Evolutionary conservation across 2,888 invertebrate genomes (phyloP), one percentile per base, ranked within the genome.

Genomic region (Scaptomyza tumidula): DNA sequence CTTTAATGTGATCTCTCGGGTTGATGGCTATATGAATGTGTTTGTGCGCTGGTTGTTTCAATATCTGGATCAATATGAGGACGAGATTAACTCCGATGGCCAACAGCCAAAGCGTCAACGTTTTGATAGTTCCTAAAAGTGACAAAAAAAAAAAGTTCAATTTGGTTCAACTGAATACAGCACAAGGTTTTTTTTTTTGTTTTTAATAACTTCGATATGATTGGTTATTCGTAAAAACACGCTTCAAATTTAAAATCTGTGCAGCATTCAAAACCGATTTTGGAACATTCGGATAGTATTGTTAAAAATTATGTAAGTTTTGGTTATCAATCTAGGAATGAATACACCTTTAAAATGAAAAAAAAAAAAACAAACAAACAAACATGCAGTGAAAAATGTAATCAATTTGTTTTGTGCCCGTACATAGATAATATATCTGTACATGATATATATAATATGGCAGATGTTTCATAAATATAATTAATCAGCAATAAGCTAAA

Each of bases 31-130:
- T 37, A 87, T 92, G 75, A 69, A 75, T 6, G 53, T 80, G 13
- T 92, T 91, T 56, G 62, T 83, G 6, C 70, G 83, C 33, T 92
- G 92, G 92, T 59, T 92, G 0, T 58, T 71, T 6, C 37, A 71
- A 4, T 91, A 91, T 49, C 70, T 92, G 44, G 68, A 82, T 49
- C 78, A 75, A 14, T 84, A 75, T 19, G 56, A 72, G 29, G 62
- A 76, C 6, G 43, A 60, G 10, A 5, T 48, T 10, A 4, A 7
- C 16, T 39, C 11, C 6, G 65, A 62, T 19, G 14, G 29, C 2
- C 31, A 45, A 7, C 24, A 49, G 19, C 16, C 29, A 11, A 80
- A 72, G 14, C 62, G 57, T 1, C 62, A 37, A 52, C 57, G 39
- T 13, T 24, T 43, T 31, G 46, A 57, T 10, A 65, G 29, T 37